Evolutionary conservation across 2,888 invertebrate species (phyloP).

Genomic region (Cheilosia scutellata): DNA sequence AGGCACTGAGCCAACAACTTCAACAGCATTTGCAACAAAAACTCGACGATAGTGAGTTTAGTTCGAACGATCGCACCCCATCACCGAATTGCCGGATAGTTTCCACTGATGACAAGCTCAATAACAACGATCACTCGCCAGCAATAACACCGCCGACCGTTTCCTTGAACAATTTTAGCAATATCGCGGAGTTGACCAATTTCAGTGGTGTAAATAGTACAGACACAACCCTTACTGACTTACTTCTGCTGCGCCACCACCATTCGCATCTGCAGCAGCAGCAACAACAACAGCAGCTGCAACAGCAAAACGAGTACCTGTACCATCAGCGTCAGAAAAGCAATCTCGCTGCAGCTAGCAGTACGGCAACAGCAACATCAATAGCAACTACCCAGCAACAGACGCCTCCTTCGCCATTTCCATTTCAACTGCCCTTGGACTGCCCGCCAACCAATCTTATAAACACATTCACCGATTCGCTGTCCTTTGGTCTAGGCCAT

Average conservation of each 20-base stretch:
- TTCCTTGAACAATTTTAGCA: constrained; percentile 46
- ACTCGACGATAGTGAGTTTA: constrained; percentile 61
- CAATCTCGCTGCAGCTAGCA: constrained; percentile 47
- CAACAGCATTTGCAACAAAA: constrained; percentile 61
- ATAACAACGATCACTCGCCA: constrained; percentile 45
- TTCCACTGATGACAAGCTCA: constrained; percentile 38
- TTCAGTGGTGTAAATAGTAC: constrained; percentile 32
- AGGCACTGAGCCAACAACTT: constrained; percentile 40
- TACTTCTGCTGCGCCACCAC: constrained; percentile 78
- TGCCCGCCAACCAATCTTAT: constrained; percentile 49
- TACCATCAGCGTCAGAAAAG: constrained; percentile 60
- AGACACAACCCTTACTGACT: constrained; percentile 66
- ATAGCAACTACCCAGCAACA: constrained; percentile 35
- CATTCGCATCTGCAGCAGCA: constrained; percentile 76
- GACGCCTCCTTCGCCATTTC: constrained; percentile 72
- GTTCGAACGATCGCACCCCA: constrained; percentile 69
- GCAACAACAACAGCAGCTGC: constrained; percentile 54
- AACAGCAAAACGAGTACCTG: constrained; percentile 69
- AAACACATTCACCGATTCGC: constrained; percentile 56
- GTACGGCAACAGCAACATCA: constrained; percentile 74
- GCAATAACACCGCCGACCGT: constrained; percentile 46
- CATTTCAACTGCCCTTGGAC: constrained; percentile 51
- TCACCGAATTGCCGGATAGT: constrained; percentile 50
- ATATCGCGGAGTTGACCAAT: constrained; percentile 43
- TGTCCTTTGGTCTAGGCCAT: constrained; percentile 43